A percentile compares a stretch with the other conserved stretches of the same genome.
phyloP scores from a whole-genome alignment of 1,140 invertebrate species.

The Drosophila repleta region DNA sequence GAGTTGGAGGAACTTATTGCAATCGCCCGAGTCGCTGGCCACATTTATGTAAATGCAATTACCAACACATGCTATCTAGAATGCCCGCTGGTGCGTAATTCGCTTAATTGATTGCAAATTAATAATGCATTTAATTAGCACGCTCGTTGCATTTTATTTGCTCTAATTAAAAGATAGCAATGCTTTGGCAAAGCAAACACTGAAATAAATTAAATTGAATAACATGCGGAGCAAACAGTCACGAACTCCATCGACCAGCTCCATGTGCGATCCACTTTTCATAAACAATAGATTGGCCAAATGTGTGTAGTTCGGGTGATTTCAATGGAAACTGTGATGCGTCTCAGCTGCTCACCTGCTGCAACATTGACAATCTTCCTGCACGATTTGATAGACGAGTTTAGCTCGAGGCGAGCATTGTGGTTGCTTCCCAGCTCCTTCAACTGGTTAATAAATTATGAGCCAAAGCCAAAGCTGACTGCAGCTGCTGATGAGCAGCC shows the following conservation, averaged over 20 bases:
- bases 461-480: constrained; percentile 64
- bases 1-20: not conserved
- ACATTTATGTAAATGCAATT: constrained; percentile 32
- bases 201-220: constrained; percentile 39
- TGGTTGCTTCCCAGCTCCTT: constrained; percentile 6
- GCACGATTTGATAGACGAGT: constrained; percentile 35
- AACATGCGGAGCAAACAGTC: constrained; percentile 3
- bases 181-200: constrained; percentile 32
- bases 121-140: constrained; percentile 57
- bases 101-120: constrained; percentile 54
- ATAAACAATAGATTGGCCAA: constrained; percentile 6
- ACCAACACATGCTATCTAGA: constrained; percentile 24
- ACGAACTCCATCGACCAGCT: constrained; percentile 10
- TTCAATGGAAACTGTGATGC: not conserved
- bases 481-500: constrained; percentile 73
- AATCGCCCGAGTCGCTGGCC: not conserved
- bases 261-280: not conserved
- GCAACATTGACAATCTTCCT: constrained; percentile 17
- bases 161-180: constrained; percentile 49
- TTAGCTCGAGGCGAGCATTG: constrained; percentile 32
- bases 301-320: not conserved
- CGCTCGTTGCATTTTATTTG: constrained; percentile 44
- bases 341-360: not conserved
- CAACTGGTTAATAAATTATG: constrained; percentile 71
- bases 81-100: constrained; percentile 33